Evolutionary conservation across 2,888 invertebrate genomes (phyloP), one percentile per base, ranked within the genome.

Genomic region (Acanthosepion esculentum): DNA sequence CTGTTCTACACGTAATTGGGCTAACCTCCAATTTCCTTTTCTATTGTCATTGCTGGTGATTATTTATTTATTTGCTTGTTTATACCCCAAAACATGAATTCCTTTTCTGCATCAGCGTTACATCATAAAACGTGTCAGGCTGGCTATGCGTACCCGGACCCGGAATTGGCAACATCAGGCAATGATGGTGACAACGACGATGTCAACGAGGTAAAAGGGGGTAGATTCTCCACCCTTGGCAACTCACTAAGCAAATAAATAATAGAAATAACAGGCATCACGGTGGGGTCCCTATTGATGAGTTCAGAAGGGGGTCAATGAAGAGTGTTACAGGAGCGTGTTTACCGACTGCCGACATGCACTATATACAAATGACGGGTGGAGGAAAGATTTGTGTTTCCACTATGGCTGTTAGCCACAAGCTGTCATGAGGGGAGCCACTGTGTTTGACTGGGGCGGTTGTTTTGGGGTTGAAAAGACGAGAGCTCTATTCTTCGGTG

Each of bases 351-450:
- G 78, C 78, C n/a, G n/a, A 78, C 78, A 78, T 78, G 33, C 78
- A n/a, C n/a, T 78, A 78, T 33, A 78, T 78, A 78, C 78, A 78
- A 78, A 78, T 78, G 23, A 18, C 78, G 78, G 33, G 78, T 78
- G 33, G n/a, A n/a, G 78, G n/a, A 78, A 15, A n/a, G 78, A 15
- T 33, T 78, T 78, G 78, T 33, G n/a, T 78, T 15, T 78, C n/a
- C n/a, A 78, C 78, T 78, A n/a, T 78, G n/a, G n/a, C 78, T 78
- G 33, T 78, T 78, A n/a, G 78, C 78, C 78, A 78, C 78, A 78
- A 78, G 78, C 78, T 78, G 78, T 78, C 78, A 78, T 78, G 78
- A 78, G 78, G n/a, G 78, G 78, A n/a, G n/a, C 78, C n/a, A 78
- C 78, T 2, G n/a, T 78, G 78, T 78, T 78, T 78, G n/a, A 78